phyloP scores from a whole-genome alignment of 2,888 invertebrate genomes.

The Exocentrus adspersus region DNA sequence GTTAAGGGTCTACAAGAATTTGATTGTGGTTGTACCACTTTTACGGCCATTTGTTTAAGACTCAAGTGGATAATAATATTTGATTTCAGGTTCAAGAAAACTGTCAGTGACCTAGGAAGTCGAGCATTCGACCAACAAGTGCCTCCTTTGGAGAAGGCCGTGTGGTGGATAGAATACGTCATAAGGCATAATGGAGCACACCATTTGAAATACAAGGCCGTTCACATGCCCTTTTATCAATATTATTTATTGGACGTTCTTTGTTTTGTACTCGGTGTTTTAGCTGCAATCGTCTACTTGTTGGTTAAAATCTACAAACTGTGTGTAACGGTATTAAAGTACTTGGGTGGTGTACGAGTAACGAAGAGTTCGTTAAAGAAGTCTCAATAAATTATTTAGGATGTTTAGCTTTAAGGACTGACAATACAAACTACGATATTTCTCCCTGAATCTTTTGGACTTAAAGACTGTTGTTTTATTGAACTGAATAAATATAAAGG shows the following conservation, averaged over 20 bases:
- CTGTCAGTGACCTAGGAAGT: conserved; percentile 36
- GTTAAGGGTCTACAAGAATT: too few species aligned
- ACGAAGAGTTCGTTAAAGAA: neutral
- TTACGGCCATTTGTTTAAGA: too few species aligned
- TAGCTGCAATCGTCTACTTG: neutral
- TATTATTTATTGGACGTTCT: conserved; percentile 48
- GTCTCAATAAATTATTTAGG: conserved; percentile 5
- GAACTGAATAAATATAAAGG: too few species aligned
- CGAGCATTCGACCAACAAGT: conserved; percentile 48
- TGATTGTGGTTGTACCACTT: too few species aligned
- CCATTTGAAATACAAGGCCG: conserved; percentile 45
- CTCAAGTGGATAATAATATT: too few species aligned
- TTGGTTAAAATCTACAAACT: neutral
- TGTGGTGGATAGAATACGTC: conserved; percentile 54
- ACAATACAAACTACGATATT: too few species aligned
- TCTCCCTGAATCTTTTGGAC: too few species aligned
- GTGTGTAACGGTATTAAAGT: neutral
- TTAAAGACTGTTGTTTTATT: too few species aligned
- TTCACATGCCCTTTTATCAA: conserved; percentile 47
- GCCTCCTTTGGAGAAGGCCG: conserved; percentile 47
- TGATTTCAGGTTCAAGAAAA: conserved; percentile 43
- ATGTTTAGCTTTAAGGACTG: too few species aligned
- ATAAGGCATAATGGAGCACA: conserved; percentile 49
- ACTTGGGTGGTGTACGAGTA: neutral
- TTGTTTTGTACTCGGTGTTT: neutral